Percentiles rank a stretch among this genome's conserved stretches.
Conservation (phyloP, 2,113 vertebrate species). For the Engraulis encrasicolus region DNA sequence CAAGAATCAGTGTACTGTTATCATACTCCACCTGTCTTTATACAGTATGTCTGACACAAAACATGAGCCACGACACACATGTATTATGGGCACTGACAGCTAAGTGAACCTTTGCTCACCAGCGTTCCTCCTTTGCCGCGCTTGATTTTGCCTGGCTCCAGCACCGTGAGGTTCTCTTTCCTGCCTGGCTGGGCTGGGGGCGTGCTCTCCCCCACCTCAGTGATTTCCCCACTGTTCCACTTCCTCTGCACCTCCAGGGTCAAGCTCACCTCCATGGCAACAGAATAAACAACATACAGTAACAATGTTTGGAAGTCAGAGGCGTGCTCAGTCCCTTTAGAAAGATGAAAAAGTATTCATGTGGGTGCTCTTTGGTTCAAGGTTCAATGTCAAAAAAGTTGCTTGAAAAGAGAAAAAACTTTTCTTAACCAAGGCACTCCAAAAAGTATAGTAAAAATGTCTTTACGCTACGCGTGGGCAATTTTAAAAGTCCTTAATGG, state of each 20-base stretch:
- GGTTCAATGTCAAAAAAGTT: too few relatives aligned
- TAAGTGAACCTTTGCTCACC: slow-evolving; percentile 45
- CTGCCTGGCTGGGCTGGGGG: slow-evolving; percentile 64
- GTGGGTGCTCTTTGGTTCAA: too few relatives aligned
- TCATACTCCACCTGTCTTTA: too few relatives aligned
- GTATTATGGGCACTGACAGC: background rate
- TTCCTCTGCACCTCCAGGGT: slow-evolving; percentile 61
- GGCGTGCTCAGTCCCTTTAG: too few relatives aligned
- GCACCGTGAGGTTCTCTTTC: slow-evolving; percentile 60
- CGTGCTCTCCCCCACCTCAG: slow-evolving; percentile 58
- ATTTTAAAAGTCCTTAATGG: too few relatives aligned
- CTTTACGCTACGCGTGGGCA: too few relatives aligned
- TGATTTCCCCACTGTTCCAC: slow-evolving; percentile 62
- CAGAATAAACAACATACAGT: background rate
- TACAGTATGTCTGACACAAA: background rate
- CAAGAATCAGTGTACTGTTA: background rate
- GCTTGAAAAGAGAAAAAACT: too few relatives aligned
- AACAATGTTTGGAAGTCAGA: too few relatives aligned
- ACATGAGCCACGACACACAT: background rate
- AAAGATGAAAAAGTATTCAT: too few relatives aligned
- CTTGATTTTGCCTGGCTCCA: slow-evolving; percentile 69
- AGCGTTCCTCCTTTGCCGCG: slow-evolving; percentile 70
- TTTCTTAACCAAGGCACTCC: too few relatives aligned
- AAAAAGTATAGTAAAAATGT: too few relatives aligned
- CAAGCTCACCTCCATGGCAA: slow-evolving; percentile 56